Evolutionary conservation across 1,140 invertebrate genomes (phyloP).

Genomic region (Drosophila jambulina): DNA sequence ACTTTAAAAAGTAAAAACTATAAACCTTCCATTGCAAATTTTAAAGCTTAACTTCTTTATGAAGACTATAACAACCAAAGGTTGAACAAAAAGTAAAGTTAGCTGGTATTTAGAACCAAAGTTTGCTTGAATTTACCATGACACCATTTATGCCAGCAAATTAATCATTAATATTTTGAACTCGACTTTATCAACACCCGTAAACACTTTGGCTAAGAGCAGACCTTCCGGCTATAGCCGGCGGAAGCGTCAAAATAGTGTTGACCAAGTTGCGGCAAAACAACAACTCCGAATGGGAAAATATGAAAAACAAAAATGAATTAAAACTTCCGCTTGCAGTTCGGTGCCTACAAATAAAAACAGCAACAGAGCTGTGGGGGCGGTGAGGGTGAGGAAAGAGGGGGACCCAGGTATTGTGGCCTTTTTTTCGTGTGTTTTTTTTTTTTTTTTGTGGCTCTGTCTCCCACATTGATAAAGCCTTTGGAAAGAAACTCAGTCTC

Average conservation of each 20-base stretch:
- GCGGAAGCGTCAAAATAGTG: slow-evolving; percentile 55
- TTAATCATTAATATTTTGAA: slow-evolving; percentile 27
- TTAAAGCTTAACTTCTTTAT: background rate
- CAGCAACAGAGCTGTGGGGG: slow-evolving; percentile 25
- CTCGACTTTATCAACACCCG: slow-evolving; percentile 29
- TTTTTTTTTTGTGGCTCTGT: slow-evolving; percentile 25
- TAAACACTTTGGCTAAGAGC: slow-evolving; percentile 21
- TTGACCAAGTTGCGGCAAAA: slow-evolving; percentile 56
- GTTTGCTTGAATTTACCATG: background rate
- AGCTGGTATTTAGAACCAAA: background rate
- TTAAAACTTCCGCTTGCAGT: slow-evolving; percentile 76
- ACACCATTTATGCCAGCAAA: slow-evolving; percentile 10
- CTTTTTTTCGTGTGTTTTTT: slow-evolving; percentile 14
- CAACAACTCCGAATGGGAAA: slow-evolving; percentile 28
- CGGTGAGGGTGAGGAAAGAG: slow-evolving; percentile 16
- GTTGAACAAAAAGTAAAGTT: background rate
- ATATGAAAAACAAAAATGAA: slow-evolving; percentile 72
- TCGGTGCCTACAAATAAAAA: slow-evolving; percentile 12
- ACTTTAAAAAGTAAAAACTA: background rate
- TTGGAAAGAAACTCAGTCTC: slow-evolving; percentile 66
- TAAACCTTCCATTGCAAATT: background rate
- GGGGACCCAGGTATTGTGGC: slow-evolving; percentile 47
- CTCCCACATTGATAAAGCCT: slow-evolving; percentile 78
- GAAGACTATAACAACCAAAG: background rate
- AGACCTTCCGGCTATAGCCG: slow-evolving; percentile 29